Conservation (phyloP, 1,140 invertebrate genomes). For the Littorina saxatilis region DNA sequence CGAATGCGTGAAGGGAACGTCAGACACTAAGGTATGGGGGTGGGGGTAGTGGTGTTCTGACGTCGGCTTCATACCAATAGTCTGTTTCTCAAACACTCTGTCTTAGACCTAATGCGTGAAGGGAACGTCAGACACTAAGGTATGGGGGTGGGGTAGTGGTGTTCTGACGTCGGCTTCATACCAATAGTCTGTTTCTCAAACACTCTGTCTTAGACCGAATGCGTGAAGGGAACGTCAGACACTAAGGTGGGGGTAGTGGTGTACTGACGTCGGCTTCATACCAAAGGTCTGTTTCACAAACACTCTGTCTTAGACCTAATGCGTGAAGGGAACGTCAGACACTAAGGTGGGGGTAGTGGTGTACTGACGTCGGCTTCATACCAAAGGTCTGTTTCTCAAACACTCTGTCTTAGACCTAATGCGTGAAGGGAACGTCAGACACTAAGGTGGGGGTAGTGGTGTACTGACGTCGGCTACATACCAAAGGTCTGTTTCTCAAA, state of each 20-base stretch:
- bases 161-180: too few relatives aligned
- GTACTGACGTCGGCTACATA: slow-evolving; percentile 12
- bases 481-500: not conserved
- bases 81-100: not conserved
- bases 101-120: too few relatives aligned
- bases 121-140: not conserved
- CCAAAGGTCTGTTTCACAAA: slow-evolving; percentile 62
- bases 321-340: too few relatives aligned
- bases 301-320: not conserved
- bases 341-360: not conserved
- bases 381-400: not conserved
- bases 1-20: too few relatives aligned
- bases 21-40: too few relatives aligned
- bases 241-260: slow-evolving; percentile 64
- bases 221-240: too few relatives aligned
- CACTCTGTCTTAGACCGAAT: too few relatives aligned
- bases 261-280: slow-evolving; percentile 61
- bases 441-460: slow-evolving; percentile 25
- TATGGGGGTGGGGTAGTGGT: slow-evolving; percentile 61
- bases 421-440: too few relatives aligned
- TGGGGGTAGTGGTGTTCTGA: not conserved
- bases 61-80: not conserved
- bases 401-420: not conserved
- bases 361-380: too few relatives aligned
- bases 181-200: too few relatives aligned